A percentile compares a stretch with the other conserved stretches of the same genome.
Conservation (phyloP, 2,113 vertebrate species). For the Lota lota region DNA sequence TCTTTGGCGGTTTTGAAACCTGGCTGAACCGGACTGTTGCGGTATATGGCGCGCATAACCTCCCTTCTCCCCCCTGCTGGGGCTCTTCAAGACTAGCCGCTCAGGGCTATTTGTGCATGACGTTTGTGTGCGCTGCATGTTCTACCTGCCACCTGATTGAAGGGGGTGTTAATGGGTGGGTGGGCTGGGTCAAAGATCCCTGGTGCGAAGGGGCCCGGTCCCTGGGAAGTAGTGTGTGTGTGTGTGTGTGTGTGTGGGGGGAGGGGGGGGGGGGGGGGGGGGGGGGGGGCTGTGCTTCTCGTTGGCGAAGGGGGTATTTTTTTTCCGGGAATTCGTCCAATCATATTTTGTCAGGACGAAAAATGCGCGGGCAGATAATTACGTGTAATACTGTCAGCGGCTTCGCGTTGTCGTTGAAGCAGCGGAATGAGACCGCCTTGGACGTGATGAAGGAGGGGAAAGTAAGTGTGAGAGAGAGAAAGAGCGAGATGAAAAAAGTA, state of each 20-base stretch:
- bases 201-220: slow-evolving; percentile 4
- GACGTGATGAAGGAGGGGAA: slow-evolving; percentile 31
- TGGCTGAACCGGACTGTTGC: too few species aligned
- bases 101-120: background rate
- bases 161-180: slow-evolving; percentile 31
- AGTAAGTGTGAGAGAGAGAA: slow-evolving; percentile 8
- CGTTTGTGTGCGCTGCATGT: background rate
- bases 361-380: slow-evolving; percentile 63
- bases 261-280: too few species aligned
- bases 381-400: slow-evolving; percentile 65
- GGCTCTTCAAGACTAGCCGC: too few species aligned
- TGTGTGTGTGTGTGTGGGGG: too few species aligned
- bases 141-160: slow-evolving; percentile 46
- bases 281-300: slow-evolving; percentile 33
- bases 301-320: slow-evolving; percentile 24
- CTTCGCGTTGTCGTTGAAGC: slow-evolving; percentile 63
- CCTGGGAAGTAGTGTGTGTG: background rate
- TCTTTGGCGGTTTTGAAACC: too few species aligned
- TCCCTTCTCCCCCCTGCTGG: too few species aligned
- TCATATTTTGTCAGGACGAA: slow-evolving; percentile 25
- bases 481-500: background rate
- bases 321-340: background rate
- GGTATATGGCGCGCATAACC: too few species aligned
- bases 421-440: slow-evolving; percentile 45
- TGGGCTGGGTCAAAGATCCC: slow-evolving; percentile 38